These are phyloP conservation scores for Cantharis flavilabris DNA, from an alignment of 2,888 invertebrate species.

Conservation along the genomic window DNA sequence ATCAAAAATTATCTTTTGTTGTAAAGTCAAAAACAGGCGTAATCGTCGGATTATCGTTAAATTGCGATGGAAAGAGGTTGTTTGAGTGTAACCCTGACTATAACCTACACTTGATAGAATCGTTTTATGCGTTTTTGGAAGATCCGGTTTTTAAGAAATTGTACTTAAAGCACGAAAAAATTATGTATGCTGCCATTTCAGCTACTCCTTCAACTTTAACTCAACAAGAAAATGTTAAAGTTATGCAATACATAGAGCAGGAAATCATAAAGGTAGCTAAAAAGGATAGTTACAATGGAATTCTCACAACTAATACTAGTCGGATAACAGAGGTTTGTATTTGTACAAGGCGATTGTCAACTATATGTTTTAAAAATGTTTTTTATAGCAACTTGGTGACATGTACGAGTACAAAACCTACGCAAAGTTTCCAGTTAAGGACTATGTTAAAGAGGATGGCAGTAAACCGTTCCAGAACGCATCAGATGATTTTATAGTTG, in stretches of 20 bases:
- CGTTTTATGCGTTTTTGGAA: conserved; percentile 80
- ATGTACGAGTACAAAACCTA: conserved; percentile 80
- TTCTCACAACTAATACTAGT: conserved; percentile 86
- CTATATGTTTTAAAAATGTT: neutral
- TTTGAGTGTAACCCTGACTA: conserved; percentile 72
- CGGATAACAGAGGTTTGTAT: conserved; percentile 79
- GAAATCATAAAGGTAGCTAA: conserved; percentile 71
- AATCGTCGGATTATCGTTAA: conserved; percentile 72
- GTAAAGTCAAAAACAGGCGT: conserved; percentile 55
- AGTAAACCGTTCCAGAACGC: conserved; percentile 75
- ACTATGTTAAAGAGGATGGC: conserved; percentile 73
- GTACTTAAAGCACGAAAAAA: conserved; percentile 66
- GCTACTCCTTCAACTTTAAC: conserved; percentile 70
- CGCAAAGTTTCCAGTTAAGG: conserved; percentile 79
- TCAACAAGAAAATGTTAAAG: conserved; percentile 75
- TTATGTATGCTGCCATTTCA: conserved; percentile 88
- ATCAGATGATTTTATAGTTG: conserved; percentile 59
- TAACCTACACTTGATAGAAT: conserved; percentile 73
- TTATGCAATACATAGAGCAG: conserved; percentile 78
- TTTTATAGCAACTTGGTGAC: conserved; percentile 82
- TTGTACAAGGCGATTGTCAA: conserved; percentile 35
- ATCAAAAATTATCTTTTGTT: neutral
- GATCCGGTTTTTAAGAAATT: conserved; percentile 68
- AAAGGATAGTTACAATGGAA: conserved; percentile 68
- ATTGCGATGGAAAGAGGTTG: conserved; percentile 81